phyloP scores from a whole-genome alignment of 2,113 vertebrate genomes.

The Phainopepla nitens region DNA sequence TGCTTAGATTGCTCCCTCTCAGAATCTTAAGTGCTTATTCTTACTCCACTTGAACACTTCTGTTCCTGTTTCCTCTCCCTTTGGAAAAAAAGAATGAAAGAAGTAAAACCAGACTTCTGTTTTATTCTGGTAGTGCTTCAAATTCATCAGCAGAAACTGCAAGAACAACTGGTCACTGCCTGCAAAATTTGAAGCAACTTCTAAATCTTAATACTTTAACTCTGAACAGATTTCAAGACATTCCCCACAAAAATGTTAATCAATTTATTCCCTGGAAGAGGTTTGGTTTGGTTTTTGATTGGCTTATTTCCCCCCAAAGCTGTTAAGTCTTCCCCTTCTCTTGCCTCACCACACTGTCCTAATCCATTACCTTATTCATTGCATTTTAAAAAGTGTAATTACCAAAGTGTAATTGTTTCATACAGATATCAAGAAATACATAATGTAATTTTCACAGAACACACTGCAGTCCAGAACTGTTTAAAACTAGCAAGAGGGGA shows the following conservation, averaged over 20 bases:
- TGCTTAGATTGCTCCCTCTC: background rate
- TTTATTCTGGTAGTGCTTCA: background rate
- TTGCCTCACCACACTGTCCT: background rate
- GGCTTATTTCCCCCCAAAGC: fast-evolving
- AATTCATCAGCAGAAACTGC: background rate
- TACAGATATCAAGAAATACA: background rate
- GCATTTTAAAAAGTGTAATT: background rate
- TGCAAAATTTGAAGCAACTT: background rate
- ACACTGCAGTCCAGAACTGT: background rate
- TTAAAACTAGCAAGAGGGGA: background rate
- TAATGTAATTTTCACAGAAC: background rate
- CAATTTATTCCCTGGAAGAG: background rate
- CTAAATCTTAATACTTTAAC: background rate
- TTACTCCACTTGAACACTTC: background rate
- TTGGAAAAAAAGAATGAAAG: background rate
- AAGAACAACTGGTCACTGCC: background rate
- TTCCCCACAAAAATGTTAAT: background rate
- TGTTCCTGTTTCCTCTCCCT: background rate
- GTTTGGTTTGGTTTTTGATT: background rate
- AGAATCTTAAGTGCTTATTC: background rate
- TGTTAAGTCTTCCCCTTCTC: background rate
- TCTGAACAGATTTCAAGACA: background rate
- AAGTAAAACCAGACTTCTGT: background rate
- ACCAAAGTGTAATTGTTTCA: background rate
- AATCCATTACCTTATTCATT: background rate